These are phyloP conservation scores for Fragum fragum DNA, from an alignment of 2,888 invertebrate genomes.

Conservation along the genomic window DNA sequence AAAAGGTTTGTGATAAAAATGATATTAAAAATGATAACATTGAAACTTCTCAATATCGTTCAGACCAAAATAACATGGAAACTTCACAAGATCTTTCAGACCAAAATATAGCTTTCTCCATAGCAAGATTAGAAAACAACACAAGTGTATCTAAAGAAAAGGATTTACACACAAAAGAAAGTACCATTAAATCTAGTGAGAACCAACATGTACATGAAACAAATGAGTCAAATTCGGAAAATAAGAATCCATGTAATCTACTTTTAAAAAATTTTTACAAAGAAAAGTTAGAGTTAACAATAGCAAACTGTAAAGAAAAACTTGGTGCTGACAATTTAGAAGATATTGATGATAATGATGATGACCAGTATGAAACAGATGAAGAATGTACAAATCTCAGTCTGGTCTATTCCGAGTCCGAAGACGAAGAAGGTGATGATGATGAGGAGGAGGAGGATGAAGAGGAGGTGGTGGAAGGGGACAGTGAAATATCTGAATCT, in stretches of 20 bases:
- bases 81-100: no score
- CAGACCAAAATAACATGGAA: no score
- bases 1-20: no score
- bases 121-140: no score
- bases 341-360: background rate
- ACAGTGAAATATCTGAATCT: background rate
- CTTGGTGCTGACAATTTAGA: constrained; percentile 15
- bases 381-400: constrained; percentile 20
- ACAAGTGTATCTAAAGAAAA: no score
- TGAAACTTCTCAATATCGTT: no score
- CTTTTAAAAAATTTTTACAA: background rate
- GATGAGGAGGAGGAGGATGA: constrained; percentile 1
- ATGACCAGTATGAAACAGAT: constrained; percentile 23
- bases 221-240: background rate
- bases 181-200: no score
- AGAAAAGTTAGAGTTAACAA: constrained; percentile 9
- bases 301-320: constrained; percentile 21
- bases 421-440: background rate
- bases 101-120: no score
- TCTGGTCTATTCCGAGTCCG: background rate
- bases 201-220: no score
- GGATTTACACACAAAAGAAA: no score
- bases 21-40: no score
- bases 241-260: background rate
- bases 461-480: constrained; percentile 4